Evolutionary conservation across 2,888 invertebrate species (phyloP), one percentile per base, ranked within the genome.

Genomic region (Xanthia icteritia): DNA sequence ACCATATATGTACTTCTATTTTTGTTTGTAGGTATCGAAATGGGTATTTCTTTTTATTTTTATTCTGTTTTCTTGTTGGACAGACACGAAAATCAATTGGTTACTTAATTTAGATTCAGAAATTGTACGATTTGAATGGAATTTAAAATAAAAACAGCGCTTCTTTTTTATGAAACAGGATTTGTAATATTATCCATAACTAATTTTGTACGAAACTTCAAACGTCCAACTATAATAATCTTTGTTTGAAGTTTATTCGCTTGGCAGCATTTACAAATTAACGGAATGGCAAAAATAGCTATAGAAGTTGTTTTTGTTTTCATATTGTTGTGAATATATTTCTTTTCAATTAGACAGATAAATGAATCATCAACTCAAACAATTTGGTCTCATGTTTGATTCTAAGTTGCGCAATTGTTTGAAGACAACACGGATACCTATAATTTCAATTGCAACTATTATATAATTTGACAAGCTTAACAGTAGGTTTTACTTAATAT

Each of bases 201-300:
- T 76, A 80, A 83, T 83, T 76, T 76, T 31, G 60, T 75, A 42
- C 51, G 20, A 20, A 71, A 61, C 67, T 56, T 83, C 83, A 83
- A 83, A 79, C 63, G 79, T 36, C 36, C 27, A 27, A 13, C 66
- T 54, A 39, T 31, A 42, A 56, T 20, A n/a, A 66, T 68, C 5
- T 75, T 70, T 60, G 68, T 76, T 83, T 83, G 73, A 83, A 58
- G 73, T 72, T 72, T 51, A 65, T 68, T 80, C 68, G 76, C 84
- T 73, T 83, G 80, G 70, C 80, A 79, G 73, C 60, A 17, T 56
- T 70, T 67, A 67, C 54, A 64, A 76, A 83, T 83, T 76, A 73
- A 64, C 60, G 42, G n/a, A 36, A 31, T 17, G 61, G n/a, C 45
- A 39, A 27, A 67, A 83, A 73, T 70, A 66, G 61, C 5, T 31